Base-by-base conservation (phyloP, 2,888 invertebrate species). In the Torymus tubicola region DNA sequence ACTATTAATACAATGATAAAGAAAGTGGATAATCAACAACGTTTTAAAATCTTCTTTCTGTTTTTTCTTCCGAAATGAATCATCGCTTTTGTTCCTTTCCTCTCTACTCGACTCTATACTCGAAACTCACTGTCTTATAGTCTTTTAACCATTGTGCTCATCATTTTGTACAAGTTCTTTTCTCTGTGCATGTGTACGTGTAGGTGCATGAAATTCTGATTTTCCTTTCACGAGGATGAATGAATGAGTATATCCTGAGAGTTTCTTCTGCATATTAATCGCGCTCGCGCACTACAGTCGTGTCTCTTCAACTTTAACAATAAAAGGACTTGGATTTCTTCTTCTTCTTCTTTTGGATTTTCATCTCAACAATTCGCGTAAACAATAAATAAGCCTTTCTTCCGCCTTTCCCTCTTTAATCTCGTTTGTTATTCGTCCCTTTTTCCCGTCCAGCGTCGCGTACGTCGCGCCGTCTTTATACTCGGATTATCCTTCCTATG, bases 81-180 rank as follows among this genome's bases (percentile, higher is more conserved):
- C 2, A 31, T 55, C 21, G 21, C 14, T 55, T 16, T 67, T 14
- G 53, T 55, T 52, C 52, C 53, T 2, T 14, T 65, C 57, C 12
- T 16, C n/a, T 55, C 61, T 50, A 52, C 52, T 31, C 64, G 5
- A 2, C 61, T 31, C 31, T 2, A 31, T 50, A 42, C 53, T n/a
- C n/a, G n/a, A 13, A 18, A 63, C 31, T 61, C 57, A 76, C 81
- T 69, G 75, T 8, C 57, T 78, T 78, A 69, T n/a, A n/a, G 60
- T 69, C 63, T 79, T 76, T 73, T 63, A 73, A 73, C 73, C 73
- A 69, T 73, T 79, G 73, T 73, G 73, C 73, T 73, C 61, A 13
- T 73, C 55, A 55, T 73, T 73, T 52, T 74, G 57, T 74, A 58
- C 60, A 16, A 64, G 64, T 65, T 68, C 18, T 52, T 58, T 2